A percentile compares a stretch with the other conserved stretches of the same genome.
Evolutionary conservation across 2,888 invertebrate genomes (phyloP).

Genomic region (Trachelus troglodyta): DNA sequence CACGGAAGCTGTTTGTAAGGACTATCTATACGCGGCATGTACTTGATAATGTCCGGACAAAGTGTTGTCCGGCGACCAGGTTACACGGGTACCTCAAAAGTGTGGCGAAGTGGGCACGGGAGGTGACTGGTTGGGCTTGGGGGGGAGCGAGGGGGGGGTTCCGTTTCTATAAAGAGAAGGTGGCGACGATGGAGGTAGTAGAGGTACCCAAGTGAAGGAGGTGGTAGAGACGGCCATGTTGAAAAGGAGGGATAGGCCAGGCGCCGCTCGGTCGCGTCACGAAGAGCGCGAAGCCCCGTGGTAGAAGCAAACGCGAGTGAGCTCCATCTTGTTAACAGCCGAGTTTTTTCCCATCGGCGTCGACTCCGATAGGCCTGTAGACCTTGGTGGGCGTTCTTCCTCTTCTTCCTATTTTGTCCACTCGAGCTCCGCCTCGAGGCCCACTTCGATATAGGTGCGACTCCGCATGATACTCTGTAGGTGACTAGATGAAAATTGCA

Average conservation of each 20-base stretch:
- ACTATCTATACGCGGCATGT: conserved; percentile 55
- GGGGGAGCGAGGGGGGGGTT: background rate
- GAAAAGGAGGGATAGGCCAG: conserved; percentile 49
- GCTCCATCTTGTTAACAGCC: conserved; percentile 63
- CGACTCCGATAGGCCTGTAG: conserved; percentile 57
- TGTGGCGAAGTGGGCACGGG: conserved; percentile 12
- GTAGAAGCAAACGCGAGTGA: conserved; percentile 33
- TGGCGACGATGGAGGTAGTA: conserved; percentile 22
- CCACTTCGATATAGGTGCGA: conserved; percentile 6
- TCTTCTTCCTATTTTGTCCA: conserved; percentile 59
- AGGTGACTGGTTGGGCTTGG: background rate
- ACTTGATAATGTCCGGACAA: conserved; percentile 59
- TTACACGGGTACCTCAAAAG: conserved; percentile 53
- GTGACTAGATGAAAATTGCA: background rate
- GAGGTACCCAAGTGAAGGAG: conserved; percentile 37
- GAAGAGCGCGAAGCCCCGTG: conserved; percentile 26
- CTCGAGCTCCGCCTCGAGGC: conserved; percentile 56
- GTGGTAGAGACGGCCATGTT: conserved; percentile 56
- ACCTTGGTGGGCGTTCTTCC: conserved; percentile 60
- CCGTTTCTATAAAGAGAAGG: conserved; percentile 9
- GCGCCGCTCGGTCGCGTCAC: conserved; percentile 46
- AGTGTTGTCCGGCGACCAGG: conserved; percentile 48
- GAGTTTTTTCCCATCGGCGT: conserved; percentile 58
- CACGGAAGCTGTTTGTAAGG: conserved; percentile 49
- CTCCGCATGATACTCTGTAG: background rate